phyloP scores from a whole-genome alignment of 2,888 invertebrate genomes.

The Ochropleura plecta region DNA sequence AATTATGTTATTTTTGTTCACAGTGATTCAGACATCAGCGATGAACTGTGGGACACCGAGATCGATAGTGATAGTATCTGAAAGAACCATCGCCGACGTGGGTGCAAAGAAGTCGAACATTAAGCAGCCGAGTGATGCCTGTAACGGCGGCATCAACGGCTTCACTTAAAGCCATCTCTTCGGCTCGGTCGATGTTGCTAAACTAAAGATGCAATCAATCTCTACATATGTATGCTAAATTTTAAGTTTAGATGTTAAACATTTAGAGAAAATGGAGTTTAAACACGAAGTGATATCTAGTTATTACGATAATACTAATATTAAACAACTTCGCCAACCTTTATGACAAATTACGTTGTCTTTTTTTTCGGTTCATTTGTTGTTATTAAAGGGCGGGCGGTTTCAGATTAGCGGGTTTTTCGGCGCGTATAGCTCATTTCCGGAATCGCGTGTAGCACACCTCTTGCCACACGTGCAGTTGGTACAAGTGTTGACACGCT shows the following conservation, averaged over 20 bases:
- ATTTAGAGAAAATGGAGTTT: background rate
- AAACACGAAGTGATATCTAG: background rate
- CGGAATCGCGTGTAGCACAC: background rate
- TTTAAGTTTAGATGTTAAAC: slow-evolving; percentile 8
- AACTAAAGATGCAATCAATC: slow-evolving; percentile 11
- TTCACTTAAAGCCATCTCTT: slow-evolving; percentile 5
- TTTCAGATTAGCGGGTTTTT: background rate
- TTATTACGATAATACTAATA: background rate
- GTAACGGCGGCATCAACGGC: background rate
- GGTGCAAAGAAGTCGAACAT: slow-evolving; percentile 14
- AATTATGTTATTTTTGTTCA: slow-evolving; percentile 3
- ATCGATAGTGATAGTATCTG: slow-evolving; percentile 32
- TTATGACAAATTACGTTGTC: background rate
- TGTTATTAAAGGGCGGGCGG: too few species aligned
- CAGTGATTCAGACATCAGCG: slow-evolving; percentile 16
- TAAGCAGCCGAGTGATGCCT: background rate
- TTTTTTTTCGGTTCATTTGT: background rate
- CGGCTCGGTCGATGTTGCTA: background rate
- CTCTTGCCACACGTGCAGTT: background rate
- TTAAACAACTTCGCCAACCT: background rate
- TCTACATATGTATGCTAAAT: slow-evolving; percentile 6
- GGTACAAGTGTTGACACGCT: too few species aligned
- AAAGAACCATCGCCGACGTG: background rate
- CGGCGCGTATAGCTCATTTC: background rate
- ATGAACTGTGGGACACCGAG: slow-evolving; percentile 20